Evolutionary conservation across 2,113 vertebrate species (phyloP), one percentile per base, ranked within the genome.

Genomic region (Acanthisitta chloris): DNA sequence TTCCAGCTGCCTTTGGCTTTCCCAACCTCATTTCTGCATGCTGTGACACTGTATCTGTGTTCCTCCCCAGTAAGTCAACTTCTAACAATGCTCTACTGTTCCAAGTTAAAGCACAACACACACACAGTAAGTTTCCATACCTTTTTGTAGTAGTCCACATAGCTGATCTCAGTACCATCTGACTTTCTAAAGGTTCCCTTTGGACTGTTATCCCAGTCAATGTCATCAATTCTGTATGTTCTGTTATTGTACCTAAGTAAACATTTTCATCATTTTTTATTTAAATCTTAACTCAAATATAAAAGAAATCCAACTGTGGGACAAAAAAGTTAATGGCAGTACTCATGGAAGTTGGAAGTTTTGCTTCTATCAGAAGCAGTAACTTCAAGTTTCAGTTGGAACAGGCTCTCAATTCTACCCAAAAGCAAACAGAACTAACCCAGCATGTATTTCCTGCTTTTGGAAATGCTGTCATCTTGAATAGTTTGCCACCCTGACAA

Each of bases 161-260:
- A 99, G 92, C 97, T 98, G 78, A 99, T 97, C 9, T 99, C 98
- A 2, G 96, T 78, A 52, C 98, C 98, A 26, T 99, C 98, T 13
- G 98, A 96, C 91, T 95, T 99, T 92, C 78, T 98, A 74, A 99
- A 99, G 25, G 98, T 99, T 90, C 98, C 98, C 67, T 66, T 97
- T 14, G 99, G 99, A 43, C 91, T 99, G 65, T 98, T 98, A 95
- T 99, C 98, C 99, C 99, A 99, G 49, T 99, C 98, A 1, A 99
- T 99, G 48, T 99, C 99, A 85, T 99, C 99, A 26, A 99, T 97
- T 89, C 98, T 97, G 97, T 99, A 99, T 0, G 99, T 99, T 96
- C 98, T 99, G 95, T 99, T 99, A 95, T 99, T 99, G 90, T 99
- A 99, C 96, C 99, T 99, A 58, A 78, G 88, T 5, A 80, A 91